Evolutionary conservation across 1,140 invertebrate genomes (phyloP), one percentile per base, ranked within the genome.

Genomic region (Heliconius melpomene): DNA sequence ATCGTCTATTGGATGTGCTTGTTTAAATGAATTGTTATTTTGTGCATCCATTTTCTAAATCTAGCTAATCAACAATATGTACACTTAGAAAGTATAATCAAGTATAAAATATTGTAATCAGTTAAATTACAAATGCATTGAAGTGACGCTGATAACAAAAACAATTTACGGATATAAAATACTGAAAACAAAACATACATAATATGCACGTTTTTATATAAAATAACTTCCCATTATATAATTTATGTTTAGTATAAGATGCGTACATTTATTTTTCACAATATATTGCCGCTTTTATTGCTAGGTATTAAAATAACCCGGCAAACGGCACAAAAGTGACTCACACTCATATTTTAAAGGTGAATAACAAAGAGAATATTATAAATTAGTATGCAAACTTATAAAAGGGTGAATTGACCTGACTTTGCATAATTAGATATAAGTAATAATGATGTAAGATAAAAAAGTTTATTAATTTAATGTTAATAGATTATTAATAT

Each of bases 41-140:
- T 66, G 60, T 66, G 9, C 23, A 66, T 16, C 1, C 11, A 29
- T 66, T 66, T 26, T 66, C 60, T 66, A 66, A 66, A 29, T 29
- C 26, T 6, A 66, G 13, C 26, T 26, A 29, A 66, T 57, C 54
- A 57, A 57, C 54, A 23, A 57, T 13, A 66, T 29, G 60, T 66
- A 66, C 6, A 29, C 13, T 66, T 66, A 66, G 26, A 66, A 66
- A 29, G 60, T 16, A 66, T 29, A 66, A 66, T 26, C 23, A 66
- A 66, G 23, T 66, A 66, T 66, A 66, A 66, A 66, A 66, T 66
- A 66, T 66, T 66, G 23, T 66, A 66, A 66, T 66, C 60, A 29
- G 60, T 66, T 26, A 66, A 66, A 66, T 66, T 66, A 66, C 26
- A 66, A 66, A 66, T 66, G 26, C 60, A 66, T 66, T 26, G 60